A percentile compares a stretch with the other conserved stretches of the same genome.
These are phyloP conservation scores for Myopa tessellatipennis DNA, from an alignment of 2,888 invertebrate species.

Conservation along the genomic window DNA sequence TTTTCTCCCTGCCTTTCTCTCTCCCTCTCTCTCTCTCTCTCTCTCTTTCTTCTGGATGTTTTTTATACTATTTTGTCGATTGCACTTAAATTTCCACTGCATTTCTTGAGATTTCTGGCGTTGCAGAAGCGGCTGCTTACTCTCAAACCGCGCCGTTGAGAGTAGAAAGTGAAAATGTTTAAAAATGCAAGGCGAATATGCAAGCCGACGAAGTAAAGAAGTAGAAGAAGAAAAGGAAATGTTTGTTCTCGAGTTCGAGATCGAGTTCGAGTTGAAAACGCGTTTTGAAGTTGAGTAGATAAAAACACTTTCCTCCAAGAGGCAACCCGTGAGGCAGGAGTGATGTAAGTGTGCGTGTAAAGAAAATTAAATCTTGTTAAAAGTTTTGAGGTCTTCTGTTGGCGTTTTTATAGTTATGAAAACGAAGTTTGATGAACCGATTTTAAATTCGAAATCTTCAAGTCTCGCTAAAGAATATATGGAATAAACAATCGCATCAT, in stretches of 20 bases:
- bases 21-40: neutral
- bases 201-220: neutral
- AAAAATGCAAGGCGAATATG: neutral
- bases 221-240: neutral
- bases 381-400: neutral
- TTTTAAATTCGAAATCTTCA: no score
- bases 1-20: neutral
- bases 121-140: neutral
- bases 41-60: neutral
- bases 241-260: neutral
- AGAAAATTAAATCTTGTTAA: constrained; percentile 1
- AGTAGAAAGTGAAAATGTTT: neutral
- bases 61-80: neutral
- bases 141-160: neutral
- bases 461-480: no score
- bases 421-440: no score
- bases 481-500: no score
- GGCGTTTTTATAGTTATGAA: no score
- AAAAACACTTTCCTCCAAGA: neutral
- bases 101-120: neutral
- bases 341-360: neutral
- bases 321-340: neutral
- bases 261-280: neutral
- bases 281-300: neutral
- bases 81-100: neutral